Conservation (phyloP, 2,888 invertebrate genomes). For the Parnassius glacialis region DNA sequence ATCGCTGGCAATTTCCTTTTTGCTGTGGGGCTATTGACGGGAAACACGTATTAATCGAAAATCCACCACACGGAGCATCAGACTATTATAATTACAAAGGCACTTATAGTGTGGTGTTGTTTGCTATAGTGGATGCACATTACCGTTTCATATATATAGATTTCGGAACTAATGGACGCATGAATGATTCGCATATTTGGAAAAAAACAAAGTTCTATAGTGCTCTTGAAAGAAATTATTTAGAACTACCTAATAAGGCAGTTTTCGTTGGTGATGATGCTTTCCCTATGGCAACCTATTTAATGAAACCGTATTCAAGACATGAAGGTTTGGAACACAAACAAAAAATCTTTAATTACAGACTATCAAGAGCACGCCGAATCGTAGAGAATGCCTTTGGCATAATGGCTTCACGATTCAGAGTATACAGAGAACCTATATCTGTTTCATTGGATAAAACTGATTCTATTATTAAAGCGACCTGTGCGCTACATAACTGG, state of each 20-base stretch:
- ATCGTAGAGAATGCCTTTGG: no score
- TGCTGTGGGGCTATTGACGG: slow-evolving; percentile 42
- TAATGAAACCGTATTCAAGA: neutral
- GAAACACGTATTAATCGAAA: slow-evolving; percentile 42
- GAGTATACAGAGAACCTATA: slow-evolving; percentile 31
- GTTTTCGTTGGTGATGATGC: neutral
- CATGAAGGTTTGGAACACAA: no score
- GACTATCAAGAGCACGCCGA: slow-evolving; percentile 21
- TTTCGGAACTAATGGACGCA: no score
- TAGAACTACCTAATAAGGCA: neutral
- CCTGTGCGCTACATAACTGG: slow-evolving; percentile 33
- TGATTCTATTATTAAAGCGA: slow-evolving; percentile 10
- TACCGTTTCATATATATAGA: neutral
- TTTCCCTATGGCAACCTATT: neutral
- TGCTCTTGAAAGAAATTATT: neutral
- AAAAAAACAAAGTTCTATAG: slow-evolving; percentile 1
- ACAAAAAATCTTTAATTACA: slow-evolving; percentile 28
- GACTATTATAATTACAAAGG: slow-evolving; percentile 41
- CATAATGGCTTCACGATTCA: no score
- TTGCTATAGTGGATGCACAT: slow-evolving; percentile 34
- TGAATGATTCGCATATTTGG: neutral
- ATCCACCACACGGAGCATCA: slow-evolving; percentile 35
- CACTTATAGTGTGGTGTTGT: slow-evolving; percentile 34
- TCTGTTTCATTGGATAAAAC: slow-evolving; percentile 31
- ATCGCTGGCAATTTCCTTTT: slow-evolving; percentile 42